phyloP scores from a whole-genome alignment of 2,113 vertebrate genomes.

The Platichthys flesus region DNA sequence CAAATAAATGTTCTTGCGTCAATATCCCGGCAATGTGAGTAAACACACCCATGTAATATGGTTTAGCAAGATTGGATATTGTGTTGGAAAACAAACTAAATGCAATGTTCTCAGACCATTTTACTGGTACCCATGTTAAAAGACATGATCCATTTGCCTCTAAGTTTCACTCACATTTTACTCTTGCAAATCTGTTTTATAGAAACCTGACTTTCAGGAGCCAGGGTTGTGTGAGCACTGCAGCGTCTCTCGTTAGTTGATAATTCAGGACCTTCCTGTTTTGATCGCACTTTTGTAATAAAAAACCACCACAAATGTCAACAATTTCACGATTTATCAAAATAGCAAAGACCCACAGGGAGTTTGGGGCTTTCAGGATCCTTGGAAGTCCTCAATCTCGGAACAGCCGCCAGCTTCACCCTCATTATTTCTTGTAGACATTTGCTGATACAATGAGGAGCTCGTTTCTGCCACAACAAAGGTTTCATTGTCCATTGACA shows the following conservation, averaged over 20 bases:
- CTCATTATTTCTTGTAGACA: conserved; percentile 4
- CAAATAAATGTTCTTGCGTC: too few relatives aligned
- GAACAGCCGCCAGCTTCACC: conserved; percentile 8
- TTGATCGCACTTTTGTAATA: background rate
- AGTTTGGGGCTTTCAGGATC: background rate
- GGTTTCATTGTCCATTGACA: conserved; percentile 1
- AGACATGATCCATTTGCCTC: background rate
- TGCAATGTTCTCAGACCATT: too few relatives aligned
- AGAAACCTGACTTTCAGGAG: background rate
- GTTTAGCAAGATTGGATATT: too few relatives aligned
- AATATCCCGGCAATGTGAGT: too few relatives aligned
- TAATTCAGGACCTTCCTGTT: background rate
- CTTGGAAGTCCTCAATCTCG: background rate
- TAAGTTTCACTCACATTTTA: background rate
- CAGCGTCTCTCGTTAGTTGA: background rate
- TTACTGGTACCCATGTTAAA: too few relatives aligned
- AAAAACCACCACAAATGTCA: background rate
- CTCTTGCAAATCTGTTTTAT: too few relatives aligned
- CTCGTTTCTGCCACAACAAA: conserved; percentile 26
- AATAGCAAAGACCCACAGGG: background rate
- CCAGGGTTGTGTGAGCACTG: background rate
- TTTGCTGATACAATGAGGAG: conserved; percentile 15
- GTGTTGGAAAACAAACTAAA: too few relatives aligned
- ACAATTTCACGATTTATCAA: background rate
- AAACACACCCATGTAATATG: too few relatives aligned